A percentile compares a stretch with the other conserved stretches of the same genome.
These are phyloP conservation scores for Phenganax stokvisi DNA, from an alignment of 92 coral and sea anemone genomes.

Conservation along the genomic window DNA sequence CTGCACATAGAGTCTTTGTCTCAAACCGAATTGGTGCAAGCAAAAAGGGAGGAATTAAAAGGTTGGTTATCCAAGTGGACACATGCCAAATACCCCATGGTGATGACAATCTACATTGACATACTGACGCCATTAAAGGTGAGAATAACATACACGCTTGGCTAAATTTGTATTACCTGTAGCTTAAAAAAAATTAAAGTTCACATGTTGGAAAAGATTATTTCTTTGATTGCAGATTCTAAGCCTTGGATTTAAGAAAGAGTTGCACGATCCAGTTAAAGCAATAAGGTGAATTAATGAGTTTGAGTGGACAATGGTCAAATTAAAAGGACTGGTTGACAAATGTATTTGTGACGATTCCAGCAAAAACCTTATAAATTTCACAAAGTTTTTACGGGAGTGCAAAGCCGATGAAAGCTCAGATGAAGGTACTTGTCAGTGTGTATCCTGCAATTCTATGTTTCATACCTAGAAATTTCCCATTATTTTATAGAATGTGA, in stretches of 20 bases:
- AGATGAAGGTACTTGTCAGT: background rate
- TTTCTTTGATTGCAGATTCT: background rate
- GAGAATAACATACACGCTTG: background rate
- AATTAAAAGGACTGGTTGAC: background rate
- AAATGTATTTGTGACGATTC: background rate
- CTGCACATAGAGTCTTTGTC: background rate
- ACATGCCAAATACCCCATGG: background rate
- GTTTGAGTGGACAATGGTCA: conserved; percentile 5
- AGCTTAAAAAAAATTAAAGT: too few species aligned
- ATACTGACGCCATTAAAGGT: conserved; percentile 8
- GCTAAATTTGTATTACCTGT: background rate
- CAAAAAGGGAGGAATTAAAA: background rate
- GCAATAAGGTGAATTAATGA: background rate
- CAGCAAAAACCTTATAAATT: background rate
- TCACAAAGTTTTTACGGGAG: background rate
- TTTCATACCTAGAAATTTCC: background rate
- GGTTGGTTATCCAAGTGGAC: background rate
- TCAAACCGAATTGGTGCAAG: background rate
- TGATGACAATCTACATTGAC: background rate
- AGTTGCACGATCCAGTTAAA: conserved; percentile 6
- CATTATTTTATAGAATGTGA: background rate
- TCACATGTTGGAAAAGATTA: too few species aligned
- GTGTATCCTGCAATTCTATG: background rate
- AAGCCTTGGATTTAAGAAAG: background rate
- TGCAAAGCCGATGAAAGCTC: background rate